Evolutionary conservation across 2,888 invertebrate genomes (phyloP), one percentile per base, ranked within the genome.

Genomic region (Auanema sp.): DNA sequence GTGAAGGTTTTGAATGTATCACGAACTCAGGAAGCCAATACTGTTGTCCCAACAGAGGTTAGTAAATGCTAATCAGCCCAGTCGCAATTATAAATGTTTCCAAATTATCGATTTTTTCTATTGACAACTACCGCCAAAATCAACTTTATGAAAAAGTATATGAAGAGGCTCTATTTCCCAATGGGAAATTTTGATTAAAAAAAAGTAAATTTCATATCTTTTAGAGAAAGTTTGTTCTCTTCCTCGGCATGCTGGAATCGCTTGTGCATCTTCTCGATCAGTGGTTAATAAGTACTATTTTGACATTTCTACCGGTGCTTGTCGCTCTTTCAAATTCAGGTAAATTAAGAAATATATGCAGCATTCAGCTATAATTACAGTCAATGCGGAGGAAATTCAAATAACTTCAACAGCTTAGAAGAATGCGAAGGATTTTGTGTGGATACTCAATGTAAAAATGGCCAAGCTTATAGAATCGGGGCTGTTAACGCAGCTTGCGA

Each of bases 381-480:
- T 6, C 82, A 81, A 60, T 83, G 81, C 57, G 81, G 79, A 23
- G 82, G 82, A 43, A 82, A 82, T 53, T 69, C 76, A n/a, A 82
- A 82, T 68, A 83, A 78, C 62, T 82, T 82, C 60, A 75, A 77
- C 55, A 72, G 80, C 8, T 58, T 83, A 57, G 82, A 82, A 58
- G 82, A 83, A 58, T 82, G 82, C 61, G 82, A 82, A 67, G 82
- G 82, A 12, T 82, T 83, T 71, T 82, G 82, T 71, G 71, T 83
- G 57, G 79, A 81, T 55, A 65, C 75, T 40, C 81, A 81, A 68
- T 81, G 81, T 54, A 71, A 76, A 3, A 68, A 68, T 41, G 76
- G 75, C 60, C 73, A 77, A 64, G 71, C 76, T 14, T 75, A 73
- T 58, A 71, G 79, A 42, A 77, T 81, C 52, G 81, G 81, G 0